Percentiles rank a stretch among this genome's conserved stretches.
Evolutionary conservation across 2,888 invertebrate genomes (phyloP).

Genomic region (Teleogryllus oceanicus): DNA sequence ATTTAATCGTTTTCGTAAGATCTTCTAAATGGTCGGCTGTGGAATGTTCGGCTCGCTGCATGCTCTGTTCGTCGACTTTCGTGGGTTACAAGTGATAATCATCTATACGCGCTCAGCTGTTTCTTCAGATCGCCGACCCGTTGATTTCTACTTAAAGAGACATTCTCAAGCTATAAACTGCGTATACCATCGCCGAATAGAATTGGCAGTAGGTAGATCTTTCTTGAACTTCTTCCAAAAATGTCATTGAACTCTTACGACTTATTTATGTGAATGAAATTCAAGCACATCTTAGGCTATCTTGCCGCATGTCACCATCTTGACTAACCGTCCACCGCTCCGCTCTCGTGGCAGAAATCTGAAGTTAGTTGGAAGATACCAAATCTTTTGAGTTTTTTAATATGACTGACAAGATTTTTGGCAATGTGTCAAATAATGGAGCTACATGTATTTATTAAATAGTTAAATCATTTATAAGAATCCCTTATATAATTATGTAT

Average conservation of each 20-base stretch:
- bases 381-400: slow-evolving; percentile 22
- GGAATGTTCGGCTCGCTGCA: no score
- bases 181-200: slow-evolving; percentile 27
- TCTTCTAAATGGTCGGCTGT: no score
- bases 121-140: not conserved
- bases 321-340: not conserved
- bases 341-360: slow-evolving; percentile 21
- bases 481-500: not conserved
- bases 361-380: not conserved
- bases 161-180: slow-evolving; percentile 28
- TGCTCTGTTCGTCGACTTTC: no score
- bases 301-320: slow-evolving; percentile 12
- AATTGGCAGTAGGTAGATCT: slow-evolving; percentile 22
- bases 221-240: slow-evolving; percentile 27
- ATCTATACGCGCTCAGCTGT: no score
- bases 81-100: not conserved
- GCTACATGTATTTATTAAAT: not conserved
- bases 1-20: no score
- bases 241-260: slow-evolving; percentile 26
- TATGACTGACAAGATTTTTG: not conserved
- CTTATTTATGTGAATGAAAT: slow-evolving; percentile 21
- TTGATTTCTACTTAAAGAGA: slow-evolving; percentile 28
- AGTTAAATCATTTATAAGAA: not conserved
- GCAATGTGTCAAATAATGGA: slow-evolving; percentile 19
- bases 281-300: not conserved